A percentile compares a stretch with the other conserved stretches of the same genome.
phyloP scores from a whole-genome alignment of 2,888 invertebrate genomes.

The Villa cingulata region DNA sequence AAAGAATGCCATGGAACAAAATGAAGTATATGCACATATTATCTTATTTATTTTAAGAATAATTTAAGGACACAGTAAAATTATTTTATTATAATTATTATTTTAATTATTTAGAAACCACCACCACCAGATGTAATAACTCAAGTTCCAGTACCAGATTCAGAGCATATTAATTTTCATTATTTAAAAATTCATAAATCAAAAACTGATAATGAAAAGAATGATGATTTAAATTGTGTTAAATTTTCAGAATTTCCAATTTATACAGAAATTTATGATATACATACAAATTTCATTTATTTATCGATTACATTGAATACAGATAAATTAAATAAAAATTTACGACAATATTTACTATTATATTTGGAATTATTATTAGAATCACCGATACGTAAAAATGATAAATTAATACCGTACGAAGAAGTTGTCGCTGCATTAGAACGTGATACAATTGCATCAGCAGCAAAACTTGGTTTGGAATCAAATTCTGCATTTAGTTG shows the following conservation, averaged over 20 bases:
- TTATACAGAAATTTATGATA: conserved; percentile 62
- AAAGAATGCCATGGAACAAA: conserved; percentile 54
- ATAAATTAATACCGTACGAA: conserved; percentile 38
- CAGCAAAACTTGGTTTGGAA: conserved; percentile 50
- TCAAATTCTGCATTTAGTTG: conserved; percentile 46
- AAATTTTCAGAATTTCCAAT: conserved; percentile 52
- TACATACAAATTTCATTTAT: conserved; percentile 72
- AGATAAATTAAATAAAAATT: conserved; percentile 40
- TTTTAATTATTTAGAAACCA: conserved; percentile 39
- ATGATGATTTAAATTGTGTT: conserved; percentile 35
- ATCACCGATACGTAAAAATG: conserved; percentile 46
- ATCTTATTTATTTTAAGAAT: not conserved
- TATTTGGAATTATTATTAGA: conserved; percentile 62
- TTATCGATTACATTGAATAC: conserved; percentile 62
- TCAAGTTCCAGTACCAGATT: conserved; percentile 61
- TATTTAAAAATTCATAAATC: conserved; percentile 34
- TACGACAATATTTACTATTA: conserved; percentile 60
- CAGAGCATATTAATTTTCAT: conserved; percentile 58
- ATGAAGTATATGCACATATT: conserved; percentile 45
- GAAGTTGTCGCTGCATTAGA: conserved; percentile 67
- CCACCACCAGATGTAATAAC: conserved; percentile 59
- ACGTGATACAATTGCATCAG: conserved; percentile 53
- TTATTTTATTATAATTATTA: conserved; percentile 5
- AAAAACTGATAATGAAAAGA: conserved; percentile 6
- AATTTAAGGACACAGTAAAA: no score